These are phyloP conservation scores for Bos indicus DNA, from an alignment of 2,113 vertebrate species.

Conservation along the genomic window DNA sequence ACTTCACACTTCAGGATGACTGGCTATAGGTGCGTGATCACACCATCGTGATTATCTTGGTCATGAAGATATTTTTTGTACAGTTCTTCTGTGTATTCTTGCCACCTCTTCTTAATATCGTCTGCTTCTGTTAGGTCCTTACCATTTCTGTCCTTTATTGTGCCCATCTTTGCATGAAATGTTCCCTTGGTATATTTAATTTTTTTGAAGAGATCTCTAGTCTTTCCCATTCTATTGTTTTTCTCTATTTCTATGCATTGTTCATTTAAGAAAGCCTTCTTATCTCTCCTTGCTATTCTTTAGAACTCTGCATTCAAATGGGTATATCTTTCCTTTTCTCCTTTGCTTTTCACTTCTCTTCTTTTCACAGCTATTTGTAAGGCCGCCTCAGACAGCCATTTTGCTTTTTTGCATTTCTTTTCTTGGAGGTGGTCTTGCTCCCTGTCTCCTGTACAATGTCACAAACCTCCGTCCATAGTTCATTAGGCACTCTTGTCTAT, in stretches of 20 bases:
- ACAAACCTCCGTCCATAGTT: rapidly evolving
- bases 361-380: no score
- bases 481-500: no score
- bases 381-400: no score
- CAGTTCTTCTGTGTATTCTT: not conserved
- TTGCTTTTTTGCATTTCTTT: no score
- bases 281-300: not conserved
- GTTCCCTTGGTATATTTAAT: not conserved
- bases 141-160: not conserved
- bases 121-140: not conserved
- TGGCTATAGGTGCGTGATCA: not conserved
- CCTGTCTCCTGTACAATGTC: no score
- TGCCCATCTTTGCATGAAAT: not conserved
- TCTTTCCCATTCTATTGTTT: not conserved
- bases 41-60: not conserved
- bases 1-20: not conserved
- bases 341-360: not conserved
- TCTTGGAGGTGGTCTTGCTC: no score
- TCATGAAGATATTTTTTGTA: not conserved
- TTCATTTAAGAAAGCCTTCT: not conserved
- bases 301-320: not conserved
- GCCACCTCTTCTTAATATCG: not conserved
- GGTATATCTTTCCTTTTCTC: not conserved
- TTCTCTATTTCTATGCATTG: not conserved
- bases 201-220: not conserved